These are phyloP conservation scores for Sorex araneus DNA, from an alignment of 2,113 vertebrate genomes.

Conservation along the genomic window DNA sequence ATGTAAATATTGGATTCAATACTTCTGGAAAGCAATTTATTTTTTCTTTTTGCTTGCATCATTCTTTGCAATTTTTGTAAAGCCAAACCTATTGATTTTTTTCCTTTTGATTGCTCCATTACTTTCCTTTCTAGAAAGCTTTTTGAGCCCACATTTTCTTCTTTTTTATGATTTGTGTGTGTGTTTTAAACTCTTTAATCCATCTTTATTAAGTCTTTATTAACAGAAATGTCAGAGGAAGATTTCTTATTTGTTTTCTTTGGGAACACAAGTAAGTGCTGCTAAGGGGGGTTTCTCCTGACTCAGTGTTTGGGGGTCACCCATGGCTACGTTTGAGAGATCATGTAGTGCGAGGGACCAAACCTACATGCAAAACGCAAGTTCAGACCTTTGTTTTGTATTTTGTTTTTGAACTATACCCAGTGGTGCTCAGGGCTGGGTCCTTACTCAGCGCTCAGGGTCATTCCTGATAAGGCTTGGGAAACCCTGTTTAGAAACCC, in stretches of 20 bases:
- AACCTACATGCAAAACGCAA: too few relatives aligned
- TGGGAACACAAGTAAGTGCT: too few relatives aligned
- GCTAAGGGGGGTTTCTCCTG: too few relatives aligned
- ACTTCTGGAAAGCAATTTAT: conserved; percentile 34
- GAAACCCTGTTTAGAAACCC: too few relatives aligned
- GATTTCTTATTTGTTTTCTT: background rate
- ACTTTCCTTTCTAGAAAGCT: conserved; percentile 45
- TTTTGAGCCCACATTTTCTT: conserved; percentile 10
- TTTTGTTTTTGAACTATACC: too few relatives aligned
- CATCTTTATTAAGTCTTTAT: background rate
- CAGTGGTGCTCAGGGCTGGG: too few relatives aligned
- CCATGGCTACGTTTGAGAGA: too few relatives aligned
- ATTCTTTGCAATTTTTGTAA: conserved; percentile 9
- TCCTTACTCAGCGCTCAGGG: too few relatives aligned
- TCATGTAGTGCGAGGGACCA: too few relatives aligned
- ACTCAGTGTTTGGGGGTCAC: too few relatives aligned
- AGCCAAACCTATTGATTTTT: background rate
- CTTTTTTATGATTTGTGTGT: conserved; percentile 12
- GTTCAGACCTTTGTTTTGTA: too few relatives aligned
- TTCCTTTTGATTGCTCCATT: conserved; percentile 22
- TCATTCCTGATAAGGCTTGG: too few relatives aligned
- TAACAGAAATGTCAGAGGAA: background rate
- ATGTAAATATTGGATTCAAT: background rate
- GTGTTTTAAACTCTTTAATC: conserved; percentile 16
- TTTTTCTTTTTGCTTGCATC: conserved; percentile 52